Evolutionary conservation across 2,113 vertebrate genomes (phyloP).

Genomic region (Regulus satrapa): DNA sequence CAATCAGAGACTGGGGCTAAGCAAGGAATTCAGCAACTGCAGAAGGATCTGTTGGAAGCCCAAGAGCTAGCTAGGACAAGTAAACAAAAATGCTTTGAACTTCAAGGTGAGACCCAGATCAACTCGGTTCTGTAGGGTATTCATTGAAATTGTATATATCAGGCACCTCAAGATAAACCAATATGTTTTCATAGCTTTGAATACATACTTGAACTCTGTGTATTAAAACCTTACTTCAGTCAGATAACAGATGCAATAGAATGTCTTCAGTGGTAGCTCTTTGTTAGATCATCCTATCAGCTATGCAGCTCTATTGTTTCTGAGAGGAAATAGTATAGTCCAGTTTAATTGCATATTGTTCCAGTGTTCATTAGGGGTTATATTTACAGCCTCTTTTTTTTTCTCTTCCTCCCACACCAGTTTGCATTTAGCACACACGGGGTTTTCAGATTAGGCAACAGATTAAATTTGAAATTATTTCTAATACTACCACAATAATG

Average conservation of each 20-base stretch:
- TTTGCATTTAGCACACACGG: background rate
- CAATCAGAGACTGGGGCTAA: constrained; percentile 90
- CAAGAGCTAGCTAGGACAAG: constrained; percentile 93
- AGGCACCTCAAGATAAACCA: background rate
- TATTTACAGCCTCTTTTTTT: background rate
- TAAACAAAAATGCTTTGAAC: constrained; percentile 94
- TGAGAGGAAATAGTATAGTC: background rate
- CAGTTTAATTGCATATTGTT: background rate
- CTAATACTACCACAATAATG: constrained; percentile 38
- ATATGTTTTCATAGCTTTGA: background rate
- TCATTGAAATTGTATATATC: background rate
- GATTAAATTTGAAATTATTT: constrained; percentile 19
- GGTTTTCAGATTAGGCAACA: background rate
- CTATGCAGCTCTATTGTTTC: background rate
- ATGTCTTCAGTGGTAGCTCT: background rate
- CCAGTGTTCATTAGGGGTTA: background rate
- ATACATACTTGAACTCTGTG: background rate
- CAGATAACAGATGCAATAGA: background rate
- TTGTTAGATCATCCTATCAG: background rate
- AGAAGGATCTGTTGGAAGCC: constrained; percentile 90
- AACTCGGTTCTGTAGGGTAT: constrained; percentile 21
- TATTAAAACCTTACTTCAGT: background rate
- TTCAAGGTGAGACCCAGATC: constrained; percentile 85
- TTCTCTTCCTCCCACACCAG: background rate
- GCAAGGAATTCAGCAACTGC: constrained; percentile 91